Conservation (phyloP, 1,140 invertebrate genomes). For the Conus ventricosus region DNA sequence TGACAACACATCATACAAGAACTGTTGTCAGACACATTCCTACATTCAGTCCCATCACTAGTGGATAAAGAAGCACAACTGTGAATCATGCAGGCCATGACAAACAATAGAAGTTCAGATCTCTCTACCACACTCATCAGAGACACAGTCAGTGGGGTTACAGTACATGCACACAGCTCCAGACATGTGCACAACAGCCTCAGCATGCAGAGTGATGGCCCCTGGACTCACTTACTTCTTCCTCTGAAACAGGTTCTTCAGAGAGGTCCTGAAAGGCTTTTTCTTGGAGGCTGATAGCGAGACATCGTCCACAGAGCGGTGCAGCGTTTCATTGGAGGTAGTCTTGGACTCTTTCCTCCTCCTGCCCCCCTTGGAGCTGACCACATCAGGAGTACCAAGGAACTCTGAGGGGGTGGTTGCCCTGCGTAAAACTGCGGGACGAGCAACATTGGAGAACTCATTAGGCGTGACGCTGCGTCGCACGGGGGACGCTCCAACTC, state of each 20-base stretch:
- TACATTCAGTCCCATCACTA: no score
- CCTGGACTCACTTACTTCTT: conserved; percentile 27
- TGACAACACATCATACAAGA: no score
- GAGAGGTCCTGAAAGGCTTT: conserved; percentile 29
- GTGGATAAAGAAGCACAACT: no score
- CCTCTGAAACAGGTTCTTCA: conserved; percentile 35
- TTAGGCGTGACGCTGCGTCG: conserved; percentile 2
- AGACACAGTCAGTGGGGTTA: no score
- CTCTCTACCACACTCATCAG: no score
- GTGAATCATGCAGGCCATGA: no score
- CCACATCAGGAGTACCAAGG: neutral
- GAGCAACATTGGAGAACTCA: neutral
- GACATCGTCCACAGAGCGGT: conserved; percentile 30
- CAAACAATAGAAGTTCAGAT: no score
- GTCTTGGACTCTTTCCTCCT: conserved; percentile 20
- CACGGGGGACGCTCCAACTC: neutral
- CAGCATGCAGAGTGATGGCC: neutral
- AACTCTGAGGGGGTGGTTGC: conserved; percentile 17
- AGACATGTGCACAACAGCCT: neutral
- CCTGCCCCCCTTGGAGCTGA: neutral
- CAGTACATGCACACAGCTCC: no score
- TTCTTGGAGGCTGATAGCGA: conserved; percentile 24
- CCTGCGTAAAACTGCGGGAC: neutral
- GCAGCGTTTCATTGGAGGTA: conserved; percentile 16
- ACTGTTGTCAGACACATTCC: no score